Conservation (phyloP, 2,888 invertebrate species). For the Dicranocentrus wangi region DNA sequence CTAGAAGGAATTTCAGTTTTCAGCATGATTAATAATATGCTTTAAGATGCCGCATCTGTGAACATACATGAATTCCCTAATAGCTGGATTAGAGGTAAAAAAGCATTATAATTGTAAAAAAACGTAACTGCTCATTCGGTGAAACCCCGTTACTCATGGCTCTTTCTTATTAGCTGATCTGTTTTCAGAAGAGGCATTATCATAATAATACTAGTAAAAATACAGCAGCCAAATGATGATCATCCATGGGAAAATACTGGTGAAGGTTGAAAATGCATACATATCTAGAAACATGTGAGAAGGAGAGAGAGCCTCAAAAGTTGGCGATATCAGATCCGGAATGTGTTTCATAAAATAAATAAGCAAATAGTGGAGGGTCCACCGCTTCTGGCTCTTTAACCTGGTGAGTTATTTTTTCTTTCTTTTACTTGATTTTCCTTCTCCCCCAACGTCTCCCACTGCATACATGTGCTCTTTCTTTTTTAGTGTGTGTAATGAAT, state of each 20-base stretch:
- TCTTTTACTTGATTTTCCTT: conserved; percentile 31
- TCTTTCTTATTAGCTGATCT: background rate
- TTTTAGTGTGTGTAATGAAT: too few species aligned
- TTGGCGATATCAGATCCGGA: conserved; percentile 72
- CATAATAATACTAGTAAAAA: conserved; percentile 16
- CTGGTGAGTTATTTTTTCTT: conserved; percentile 49
- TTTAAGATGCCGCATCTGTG: too few species aligned
- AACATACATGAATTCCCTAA: too few species aligned
- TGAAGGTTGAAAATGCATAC: background rate
- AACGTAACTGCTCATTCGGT: background rate
- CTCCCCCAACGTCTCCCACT: conserved; percentile 10
- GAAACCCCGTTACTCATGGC: background rate
- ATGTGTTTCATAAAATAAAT: conserved; percentile 73
- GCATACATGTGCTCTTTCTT: background rate
- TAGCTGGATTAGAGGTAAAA: too few species aligned
- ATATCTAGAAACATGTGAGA: background rate
- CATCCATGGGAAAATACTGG: conserved; percentile 33
- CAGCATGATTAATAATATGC: too few species aligned
- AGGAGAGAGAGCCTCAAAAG: conserved; percentile 23
- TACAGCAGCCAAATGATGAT: conserved; percentile 4
- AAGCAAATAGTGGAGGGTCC: conserved; percentile 73
- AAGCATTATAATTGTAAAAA: too few species aligned
- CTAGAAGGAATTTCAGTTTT: too few species aligned
- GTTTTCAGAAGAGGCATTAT: conserved; percentile 31
- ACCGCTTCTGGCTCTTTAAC: conserved; percentile 70